A percentile compares a stretch with the other conserved stretches of the same genome.
Evolutionary conservation across 2,888 invertebrate genomes (phyloP).

Genomic region (Acleris literana): DNA sequence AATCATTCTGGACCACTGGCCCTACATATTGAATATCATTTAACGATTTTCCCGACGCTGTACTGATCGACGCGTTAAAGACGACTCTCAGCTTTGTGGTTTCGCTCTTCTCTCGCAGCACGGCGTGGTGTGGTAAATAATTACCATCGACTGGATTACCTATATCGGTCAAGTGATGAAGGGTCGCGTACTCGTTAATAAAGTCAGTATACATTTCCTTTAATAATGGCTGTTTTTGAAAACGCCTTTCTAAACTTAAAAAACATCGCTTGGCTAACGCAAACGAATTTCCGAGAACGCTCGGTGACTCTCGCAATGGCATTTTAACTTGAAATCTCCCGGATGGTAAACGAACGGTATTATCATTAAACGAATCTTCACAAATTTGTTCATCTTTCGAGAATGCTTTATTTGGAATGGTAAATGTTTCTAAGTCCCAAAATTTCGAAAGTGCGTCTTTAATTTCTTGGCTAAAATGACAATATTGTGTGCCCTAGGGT

Average conservation of each 20-base stretch:
- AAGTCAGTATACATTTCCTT: slow-evolving; percentile 11
- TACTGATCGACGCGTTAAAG: background rate
- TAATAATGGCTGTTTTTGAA: slow-evolving; percentile 8
- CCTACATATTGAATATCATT: slow-evolving; percentile 17
- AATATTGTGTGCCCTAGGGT: background rate
- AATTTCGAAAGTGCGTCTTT: slow-evolving; percentile 9
- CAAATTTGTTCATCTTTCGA: slow-evolving; percentile 11
- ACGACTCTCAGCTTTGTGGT: slow-evolving; percentile 15
- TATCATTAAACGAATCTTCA: slow-evolving; percentile 2
- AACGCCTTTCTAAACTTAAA: slow-evolving; percentile 6
- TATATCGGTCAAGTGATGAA: slow-evolving; percentile 11
- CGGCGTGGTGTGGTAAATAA: slow-evolving; percentile 12
- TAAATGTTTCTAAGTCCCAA: slow-evolving; percentile 10
- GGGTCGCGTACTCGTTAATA: slow-evolving; percentile 1
- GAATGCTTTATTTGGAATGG: slow-evolving; percentile 4
- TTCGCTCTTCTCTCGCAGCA: slow-evolving; percentile 9
- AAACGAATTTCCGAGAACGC: slow-evolving; percentile 7
- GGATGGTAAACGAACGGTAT: background rate
- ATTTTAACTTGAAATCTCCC: slow-evolving; percentile 10
- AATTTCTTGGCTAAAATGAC: slow-evolving; percentile 10
- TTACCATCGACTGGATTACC: slow-evolving; percentile 2
- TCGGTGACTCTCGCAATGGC: slow-evolving; percentile 7
- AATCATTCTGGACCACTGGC: slow-evolving; percentile 9
- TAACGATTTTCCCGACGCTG: slow-evolving; percentile 4
- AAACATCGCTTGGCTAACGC: slow-evolving; percentile 8